phyloP scores from a whole-genome alignment of 2,888 invertebrate species.

The Troides aeacus region DNA sequence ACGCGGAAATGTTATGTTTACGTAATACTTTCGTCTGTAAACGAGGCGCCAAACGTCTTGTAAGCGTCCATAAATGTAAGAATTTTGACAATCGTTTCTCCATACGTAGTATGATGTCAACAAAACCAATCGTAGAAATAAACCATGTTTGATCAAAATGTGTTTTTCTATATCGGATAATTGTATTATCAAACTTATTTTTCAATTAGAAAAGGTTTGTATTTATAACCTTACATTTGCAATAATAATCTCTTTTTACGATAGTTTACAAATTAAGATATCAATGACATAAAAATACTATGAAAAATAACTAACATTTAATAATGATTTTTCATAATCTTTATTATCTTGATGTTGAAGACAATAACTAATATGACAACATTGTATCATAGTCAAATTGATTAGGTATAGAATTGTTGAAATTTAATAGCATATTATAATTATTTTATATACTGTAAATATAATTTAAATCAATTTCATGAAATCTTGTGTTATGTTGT shows the following conservation, averaged over 20 bases:
- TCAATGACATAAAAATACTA: not conserved
- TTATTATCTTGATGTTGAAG: slow-evolving; percentile 30
- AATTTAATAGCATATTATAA: slow-evolving; percentile 8
- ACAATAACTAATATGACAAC: too few relatives aligned
- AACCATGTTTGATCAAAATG: not conserved
- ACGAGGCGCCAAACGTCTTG: slow-evolving; percentile 52
- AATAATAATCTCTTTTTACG: slow-evolving; percentile 18
- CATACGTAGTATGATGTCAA: slow-evolving; percentile 60
- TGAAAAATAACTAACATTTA: not conserved
- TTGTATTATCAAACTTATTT: slow-evolving; percentile 1
- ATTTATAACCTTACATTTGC: slow-evolving; percentile 39
- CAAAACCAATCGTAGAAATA: slow-evolving; percentile 42
- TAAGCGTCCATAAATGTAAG: slow-evolving; percentile 38
- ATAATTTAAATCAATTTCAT: too few relatives aligned
- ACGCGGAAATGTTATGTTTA: slow-evolving; percentile 67
- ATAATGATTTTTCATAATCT: slow-evolving; percentile 24
- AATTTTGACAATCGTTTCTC: slow-evolving; percentile 60
- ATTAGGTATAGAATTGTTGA: slow-evolving; percentile 22
- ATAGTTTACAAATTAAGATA: not conserved
- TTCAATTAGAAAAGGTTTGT: not conserved
- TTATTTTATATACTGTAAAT: too few relatives aligned
- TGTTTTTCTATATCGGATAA: not conserved
- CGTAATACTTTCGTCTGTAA: slow-evolving; percentile 66
- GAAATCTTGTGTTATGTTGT: too few relatives aligned
- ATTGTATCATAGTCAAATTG: slow-evolving; percentile 20